Conservation (phyloP, 2,888 invertebrate genomes). For the Mellilla xanthometata region DNA sequence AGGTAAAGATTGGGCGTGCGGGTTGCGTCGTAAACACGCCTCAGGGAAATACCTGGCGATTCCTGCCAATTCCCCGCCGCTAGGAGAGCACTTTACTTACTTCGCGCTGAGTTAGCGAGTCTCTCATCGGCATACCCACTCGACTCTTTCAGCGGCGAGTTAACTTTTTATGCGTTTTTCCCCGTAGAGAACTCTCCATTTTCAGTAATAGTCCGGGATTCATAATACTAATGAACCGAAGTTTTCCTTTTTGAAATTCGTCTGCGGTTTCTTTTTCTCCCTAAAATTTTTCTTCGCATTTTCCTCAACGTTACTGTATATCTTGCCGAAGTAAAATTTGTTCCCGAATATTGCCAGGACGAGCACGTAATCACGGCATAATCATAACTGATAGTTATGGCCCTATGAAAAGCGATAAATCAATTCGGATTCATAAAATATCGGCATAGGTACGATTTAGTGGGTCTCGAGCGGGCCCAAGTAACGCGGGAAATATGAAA, state of each 20-base stretch:
- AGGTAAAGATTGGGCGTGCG: conserved; percentile 51
- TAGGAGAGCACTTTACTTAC: conserved; percentile 39
- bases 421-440: conserved; percentile 69
- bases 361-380: conserved; percentile 12
- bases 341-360: conserved; percentile 3
- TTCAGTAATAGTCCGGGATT: conserved; percentile 32
- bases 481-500: conserved; percentile 76
- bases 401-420: conserved; percentile 47
- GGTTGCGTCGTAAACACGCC: conserved; percentile 62
- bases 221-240: conserved; percentile 30
- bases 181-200: conserved; percentile 34
- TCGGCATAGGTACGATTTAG: conserved; percentile 61
- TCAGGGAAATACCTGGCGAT: conserved; percentile 59
- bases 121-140: conserved; percentile 37
- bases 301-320: conserved; percentile 3
- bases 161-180: conserved; percentile 42
- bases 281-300: conserved; percentile 1
- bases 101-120: conserved; percentile 55
- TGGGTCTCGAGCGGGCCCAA: conserved; percentile 48
- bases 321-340: not conserved
- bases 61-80: conserved; percentile 30
- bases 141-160: conserved; percentile 42
- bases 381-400: conserved; percentile 17
- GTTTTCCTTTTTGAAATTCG: conserved; percentile 24
- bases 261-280: conserved; percentile 13